Evolutionary conservation across 2,888 invertebrate species (phyloP), one percentile per base, ranked within the genome.

Genomic region (Himalopsyche kuldschensis): DNA sequence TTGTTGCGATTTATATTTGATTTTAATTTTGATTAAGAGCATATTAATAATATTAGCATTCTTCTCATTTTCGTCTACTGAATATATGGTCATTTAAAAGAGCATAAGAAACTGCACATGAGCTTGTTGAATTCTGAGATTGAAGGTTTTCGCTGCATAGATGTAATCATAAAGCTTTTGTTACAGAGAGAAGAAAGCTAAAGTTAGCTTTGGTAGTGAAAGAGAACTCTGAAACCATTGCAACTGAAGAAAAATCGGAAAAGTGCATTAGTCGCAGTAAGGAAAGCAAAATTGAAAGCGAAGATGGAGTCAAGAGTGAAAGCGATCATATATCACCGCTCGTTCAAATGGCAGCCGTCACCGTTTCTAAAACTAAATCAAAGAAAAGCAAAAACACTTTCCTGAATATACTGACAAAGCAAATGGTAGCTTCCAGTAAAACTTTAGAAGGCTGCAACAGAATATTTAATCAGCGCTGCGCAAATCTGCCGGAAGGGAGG

Each of bases 101-200:
- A 35, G 35, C 35, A 35, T 5, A 35, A 35, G 35, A 35, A 8
- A 35, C 35, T 35, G 1, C 10, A 8, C 35, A 0, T 8, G 15
- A 32, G 41, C 15, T 41, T 15, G 41, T 11, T 41, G 4, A 41
- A 15, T 15, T 41, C 3, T 3, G 41, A 41, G 15, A 15, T 41
- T 2, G 15, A 2, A 41, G 35, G 35, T 35, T 35, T 4, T 35
- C 8, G 35, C 8, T 8, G 8, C 35, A 35, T 5, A 10, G 6
- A 35, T 35, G 35, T 35, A 35, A 8, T 35, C 10, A 8, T 35
- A 35, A 35, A 35, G 0, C 35, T 8, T 83, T 78, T 78, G 79
- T 82, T 88, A 81, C 85, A 88, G 89, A 87, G 86, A 87, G 81
- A 69, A 88, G 78, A 81, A 85, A 77, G 77, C 48, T 84, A 80